Conservation (phyloP, 2,797 vertebrate genomes). For the Pelochelys cantorii region DNA sequence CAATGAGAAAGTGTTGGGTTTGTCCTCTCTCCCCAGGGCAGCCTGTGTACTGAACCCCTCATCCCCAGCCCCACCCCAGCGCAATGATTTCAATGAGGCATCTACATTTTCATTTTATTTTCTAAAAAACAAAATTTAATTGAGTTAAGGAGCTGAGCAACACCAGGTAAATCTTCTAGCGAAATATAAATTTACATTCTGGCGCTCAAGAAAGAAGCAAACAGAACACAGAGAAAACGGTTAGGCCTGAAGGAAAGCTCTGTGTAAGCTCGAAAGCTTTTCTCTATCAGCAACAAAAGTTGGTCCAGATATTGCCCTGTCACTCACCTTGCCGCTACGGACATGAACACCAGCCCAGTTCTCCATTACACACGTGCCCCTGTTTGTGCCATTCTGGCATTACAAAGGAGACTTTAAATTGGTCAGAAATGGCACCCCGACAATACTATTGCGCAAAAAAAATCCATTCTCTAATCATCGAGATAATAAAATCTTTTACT, state of each 20-base stretch:
- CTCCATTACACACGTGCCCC: not conserved
- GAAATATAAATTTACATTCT: not conserved
- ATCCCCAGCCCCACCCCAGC: too few relatives aligned
- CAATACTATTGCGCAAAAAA: not conserved
- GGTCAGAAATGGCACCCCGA: fast-evolving
- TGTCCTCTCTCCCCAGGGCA: too few relatives aligned
- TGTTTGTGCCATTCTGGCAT: fast-evolving
- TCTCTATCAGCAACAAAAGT: not conserved
- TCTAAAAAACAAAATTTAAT: too few relatives aligned
- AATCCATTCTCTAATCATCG: not conserved
- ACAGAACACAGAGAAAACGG: not conserved
- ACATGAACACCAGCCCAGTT: not conserved
- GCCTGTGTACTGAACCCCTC: too few relatives aligned
- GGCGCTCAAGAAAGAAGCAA: not conserved
- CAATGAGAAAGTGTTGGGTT: too few relatives aligned
- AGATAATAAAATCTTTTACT: not conserved
- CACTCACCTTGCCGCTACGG: not conserved
- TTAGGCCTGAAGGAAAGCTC: not conserved
- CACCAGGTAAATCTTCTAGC: too few relatives aligned
- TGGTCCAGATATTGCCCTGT: not conserved
- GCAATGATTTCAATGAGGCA: too few relatives aligned
- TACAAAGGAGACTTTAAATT: not conserved
- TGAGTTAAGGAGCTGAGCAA: too few relatives aligned
- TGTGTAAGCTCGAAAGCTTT: not conserved
- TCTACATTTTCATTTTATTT: too few relatives aligned